Evolutionary conservation across 2,888 invertebrate species (phyloP).

Genomic region (Automeris io): DNA sequence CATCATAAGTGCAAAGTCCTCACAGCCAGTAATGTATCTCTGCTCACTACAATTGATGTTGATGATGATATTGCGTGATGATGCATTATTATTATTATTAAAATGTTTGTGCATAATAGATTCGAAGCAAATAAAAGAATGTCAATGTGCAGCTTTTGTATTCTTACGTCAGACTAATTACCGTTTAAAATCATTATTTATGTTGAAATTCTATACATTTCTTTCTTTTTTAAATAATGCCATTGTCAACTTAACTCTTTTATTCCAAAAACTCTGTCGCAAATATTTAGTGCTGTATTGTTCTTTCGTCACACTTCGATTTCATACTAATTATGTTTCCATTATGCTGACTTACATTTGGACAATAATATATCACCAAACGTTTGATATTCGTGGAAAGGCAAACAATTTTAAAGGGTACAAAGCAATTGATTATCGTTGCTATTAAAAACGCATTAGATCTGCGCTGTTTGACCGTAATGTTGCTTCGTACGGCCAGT

Average conservation of each 20-base stretch:
- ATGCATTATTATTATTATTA: too few species aligned
- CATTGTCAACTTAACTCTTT: slow-evolving; percentile 23
- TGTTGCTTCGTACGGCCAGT: slow-evolving; percentile 15
- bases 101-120: too few species aligned
- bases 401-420: background rate
- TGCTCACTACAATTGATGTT: too few species aligned
- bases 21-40: too few species aligned
- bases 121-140: too few species aligned
- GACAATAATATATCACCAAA: slow-evolving; percentile 6
- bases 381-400: slow-evolving; percentile 1
- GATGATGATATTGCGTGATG: too few species aligned
- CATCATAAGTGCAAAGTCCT: too few species aligned
- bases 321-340: slow-evolving; percentile 26
- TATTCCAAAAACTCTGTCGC: slow-evolving; percentile 8
- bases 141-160: too few species aligned
- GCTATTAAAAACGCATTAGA: slow-evolving; percentile 43
- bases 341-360: slow-evolving; percentile 17
- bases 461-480: slow-evolving; percentile 12
- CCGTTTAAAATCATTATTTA: too few species aligned
- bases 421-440: slow-evolving; percentile 29
- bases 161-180: too few species aligned
- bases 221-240: too few species aligned
- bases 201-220: too few species aligned
- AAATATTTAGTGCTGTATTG: slow-evolving; percentile 21
- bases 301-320: slow-evolving; percentile 23